Evolutionary conservation across 2,113 vertebrate species (phyloP), one percentile per base, ranked within the genome.

Genomic region (Scalopus aquaticus): DNA sequence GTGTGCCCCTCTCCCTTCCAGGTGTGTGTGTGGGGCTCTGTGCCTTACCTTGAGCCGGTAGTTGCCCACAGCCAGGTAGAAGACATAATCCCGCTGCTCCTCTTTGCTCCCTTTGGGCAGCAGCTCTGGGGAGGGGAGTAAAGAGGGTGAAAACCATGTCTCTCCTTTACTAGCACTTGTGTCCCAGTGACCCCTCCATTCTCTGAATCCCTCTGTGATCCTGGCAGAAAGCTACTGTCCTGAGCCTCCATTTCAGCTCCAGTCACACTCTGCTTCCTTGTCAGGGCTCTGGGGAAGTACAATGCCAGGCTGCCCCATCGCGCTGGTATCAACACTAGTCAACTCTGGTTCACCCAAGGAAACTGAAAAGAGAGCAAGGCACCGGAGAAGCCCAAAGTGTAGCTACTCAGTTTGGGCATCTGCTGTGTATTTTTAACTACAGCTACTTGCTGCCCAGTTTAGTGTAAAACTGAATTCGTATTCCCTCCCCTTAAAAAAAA

Each of bases 51-150:
- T 99, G 64, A 99, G 98, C 96, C 99, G 98, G 98, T 99, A 99
- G 97, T 99, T 99, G 80, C 98, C 99, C 96, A 99, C 99, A 0
- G 98, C 98, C 78, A 99, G 97, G 97, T 99, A 99, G 97, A 99
- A 99, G 82, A 99, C 91, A 35, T 98, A 99, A 95, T 99, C 99
- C 56, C 99, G 97, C 64, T 99, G 98, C 42, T 99, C 99, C 1
- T 99, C 99, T 95, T 99, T 99, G 49, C 97, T 97, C 28, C 98
- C 97, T 88, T 98, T 99, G 42, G 98, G 98, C 88, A 99, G 97
- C 76, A 99, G 98, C 84, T 99, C 99, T 99, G 67, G 1, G 92
- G 6, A 3, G 28, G 8, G 22, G 11, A 13, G 16, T 60, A 4
- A 13, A 95, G 56, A 60, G 4, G 24, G 32, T 79, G 28, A 93